Conservation (phyloP, 2,797 vertebrate genomes). For the Merluccius polli region DNA sequence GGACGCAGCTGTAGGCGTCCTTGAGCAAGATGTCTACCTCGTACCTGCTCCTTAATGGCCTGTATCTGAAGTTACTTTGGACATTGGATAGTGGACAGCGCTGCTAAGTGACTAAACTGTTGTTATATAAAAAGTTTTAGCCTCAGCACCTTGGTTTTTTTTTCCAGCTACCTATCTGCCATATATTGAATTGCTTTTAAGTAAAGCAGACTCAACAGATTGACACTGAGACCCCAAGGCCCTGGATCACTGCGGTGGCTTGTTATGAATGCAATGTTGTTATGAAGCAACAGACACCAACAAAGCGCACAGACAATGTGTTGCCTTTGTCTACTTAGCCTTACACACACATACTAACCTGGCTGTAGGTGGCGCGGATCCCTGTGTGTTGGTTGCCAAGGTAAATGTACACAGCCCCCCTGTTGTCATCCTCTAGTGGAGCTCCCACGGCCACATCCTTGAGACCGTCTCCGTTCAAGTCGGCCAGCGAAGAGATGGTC, state of each 20-base stretch:
- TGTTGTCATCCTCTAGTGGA: slow-evolving; percentile 75
- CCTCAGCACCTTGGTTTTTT: no score
- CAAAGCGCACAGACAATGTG: neutral
- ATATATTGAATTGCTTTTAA: neutral
- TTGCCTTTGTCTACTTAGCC: neutral
- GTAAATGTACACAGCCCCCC: slow-evolving; percentile 81
- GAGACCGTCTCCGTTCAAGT: slow-evolving; percentile 80
- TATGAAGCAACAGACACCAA: neutral
- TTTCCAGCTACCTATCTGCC: neutral
- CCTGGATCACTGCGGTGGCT: neutral
- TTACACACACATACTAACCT: slow-evolving; percentile 64
- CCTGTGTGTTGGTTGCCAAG: slow-evolving; percentile 63
- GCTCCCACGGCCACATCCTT: slow-evolving; percentile 82
- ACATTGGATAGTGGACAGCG: no score
- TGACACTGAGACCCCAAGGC: neutral
- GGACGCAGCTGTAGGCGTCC: neutral
- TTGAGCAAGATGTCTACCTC: neutral
- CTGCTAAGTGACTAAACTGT: no score
- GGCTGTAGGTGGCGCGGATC: slow-evolving; percentile 59
- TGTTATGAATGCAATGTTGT: no score
- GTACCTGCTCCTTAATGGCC: neutral
- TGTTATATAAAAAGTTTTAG: no score
- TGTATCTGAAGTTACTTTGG: no score
- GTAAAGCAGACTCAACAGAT: neutral
- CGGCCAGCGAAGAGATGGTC: slow-evolving; percentile 71